Percentiles rank a stretch among this genome's conserved stretches.
phyloP scores from a whole-genome alignment of 2,797 vertebrate species.

The Malurus leucopterus region DNA sequence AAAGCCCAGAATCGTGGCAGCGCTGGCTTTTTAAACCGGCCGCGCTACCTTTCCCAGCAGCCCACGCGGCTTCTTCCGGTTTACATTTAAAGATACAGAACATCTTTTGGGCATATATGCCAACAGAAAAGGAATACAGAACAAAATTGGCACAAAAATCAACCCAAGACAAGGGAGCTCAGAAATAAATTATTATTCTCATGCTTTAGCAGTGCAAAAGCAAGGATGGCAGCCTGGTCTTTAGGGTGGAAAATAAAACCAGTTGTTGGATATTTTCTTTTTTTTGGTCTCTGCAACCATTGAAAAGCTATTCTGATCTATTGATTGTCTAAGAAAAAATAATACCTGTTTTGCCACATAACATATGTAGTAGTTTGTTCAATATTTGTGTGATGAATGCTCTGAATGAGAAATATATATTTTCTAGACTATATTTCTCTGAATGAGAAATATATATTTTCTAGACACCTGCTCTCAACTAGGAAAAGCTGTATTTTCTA shows the following conservation, averaged over 20 bases:
- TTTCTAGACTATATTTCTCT: neutral
- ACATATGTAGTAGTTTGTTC: neutral
- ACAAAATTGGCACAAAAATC: no score
- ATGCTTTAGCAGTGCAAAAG: neutral
- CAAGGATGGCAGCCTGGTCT: neutral
- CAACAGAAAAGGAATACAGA: no score
- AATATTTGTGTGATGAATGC: rapidly evolving
- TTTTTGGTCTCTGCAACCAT: neutral
- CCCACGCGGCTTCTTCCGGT: no score
- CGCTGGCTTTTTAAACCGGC: no score
- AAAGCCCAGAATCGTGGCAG: no score
- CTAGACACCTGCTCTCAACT: neutral
- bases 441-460: neutral
- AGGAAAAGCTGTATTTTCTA: neutral
- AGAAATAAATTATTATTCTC: neutral
- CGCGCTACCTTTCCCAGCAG: no score
- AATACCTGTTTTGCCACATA: neutral
- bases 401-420: neutral
- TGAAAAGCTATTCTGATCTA: neutral
- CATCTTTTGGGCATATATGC: no score
- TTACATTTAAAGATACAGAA: no score
- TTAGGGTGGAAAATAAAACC: neutral
- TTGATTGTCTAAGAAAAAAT: neutral
- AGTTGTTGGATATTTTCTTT: neutral
- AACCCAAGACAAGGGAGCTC: no score